Evolutionary conservation across 2,888 invertebrate species (phyloP), one percentile per base, ranked within the genome.

Genomic region (Mythimna pallens): DNA sequence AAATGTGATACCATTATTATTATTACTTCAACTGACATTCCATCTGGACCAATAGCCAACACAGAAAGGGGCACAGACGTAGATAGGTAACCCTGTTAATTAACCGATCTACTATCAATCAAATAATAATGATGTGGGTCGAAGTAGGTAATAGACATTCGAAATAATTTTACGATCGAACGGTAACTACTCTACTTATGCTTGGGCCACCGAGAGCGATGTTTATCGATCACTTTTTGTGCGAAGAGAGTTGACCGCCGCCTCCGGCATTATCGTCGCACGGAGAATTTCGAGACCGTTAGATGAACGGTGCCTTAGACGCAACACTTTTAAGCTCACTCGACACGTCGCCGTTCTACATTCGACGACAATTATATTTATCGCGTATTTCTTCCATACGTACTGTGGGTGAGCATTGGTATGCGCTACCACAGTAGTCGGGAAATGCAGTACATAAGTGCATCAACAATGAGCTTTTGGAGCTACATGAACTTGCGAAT

Each of bases 271-370:
- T 79, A 80, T 57, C 47, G 76, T 66, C 68, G 86, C 74, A 79
- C 80, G 74, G 77, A 85, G 89, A 85, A 88, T 85, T 83, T 81
- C 70, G 68, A 81, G 78, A 94, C 95, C 95, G 95, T 95, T 95
- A 95, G 89, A 78, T 77, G 91, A 89, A 88, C 90, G 90, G 90
- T 73, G 61, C 54, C 66, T 25, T 64, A 67, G 65, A 64, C 84
- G 72, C 78, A 86, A 81, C 73, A 84, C 74, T 86, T 86, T 86
- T 85, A 87, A 77, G 76, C 80, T 86, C 73, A 82, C 87, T 86
- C 68, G 75, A 85, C 87, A 86, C 86, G 86, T 87, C 69, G 22
- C 79, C 74, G 81, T 85, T 89, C 86, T 85, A 88, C 84, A 90
- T 88, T 86, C 82, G 74, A 72, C 50, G 65, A 77, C 74, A 77